phyloP scores from a whole-genome alignment of 1,140 invertebrate species.

The Carposina sasakii region DNA sequence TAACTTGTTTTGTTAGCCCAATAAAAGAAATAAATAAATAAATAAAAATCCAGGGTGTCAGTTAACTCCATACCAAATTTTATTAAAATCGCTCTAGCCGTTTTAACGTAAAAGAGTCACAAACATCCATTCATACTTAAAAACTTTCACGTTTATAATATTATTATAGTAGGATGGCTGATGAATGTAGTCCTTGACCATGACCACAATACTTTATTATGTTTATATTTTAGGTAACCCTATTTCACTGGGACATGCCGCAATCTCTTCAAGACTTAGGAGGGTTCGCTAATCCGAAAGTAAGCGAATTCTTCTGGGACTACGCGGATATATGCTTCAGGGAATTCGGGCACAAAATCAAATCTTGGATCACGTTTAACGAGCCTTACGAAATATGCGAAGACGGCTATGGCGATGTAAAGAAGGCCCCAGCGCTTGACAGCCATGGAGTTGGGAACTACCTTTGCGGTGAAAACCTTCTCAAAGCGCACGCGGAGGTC shows the following conservation, averaged over 20 bases:
- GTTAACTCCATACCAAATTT: no score
- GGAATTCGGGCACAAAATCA: slow-evolving; percentile 72
- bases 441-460: slow-evolving; percentile 72
- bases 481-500: slow-evolving; percentile 72
- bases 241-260: slow-evolving; percentile 72
- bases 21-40: no score
- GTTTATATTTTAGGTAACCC: slow-evolving; percentile 66
- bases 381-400: slow-evolving; percentile 73
- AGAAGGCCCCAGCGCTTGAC: slow-evolving; percentile 64
- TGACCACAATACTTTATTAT: no score
- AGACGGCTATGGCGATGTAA: slow-evolving; percentile 72
- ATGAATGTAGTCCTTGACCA: no score
- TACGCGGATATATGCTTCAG: slow-evolving; percentile 72
- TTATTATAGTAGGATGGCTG: no score
- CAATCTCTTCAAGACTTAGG: slow-evolving; percentile 69
- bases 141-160: no score
- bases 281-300: slow-evolving; percentile 66
- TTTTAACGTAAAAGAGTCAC: no score
- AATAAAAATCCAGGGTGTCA: no score
- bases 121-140: no score
- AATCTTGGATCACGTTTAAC: slow-evolving; percentile 75
- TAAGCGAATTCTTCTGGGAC: slow-evolving; percentile 72
- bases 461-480: slow-evolving; percentile 72
- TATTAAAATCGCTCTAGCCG: no score
- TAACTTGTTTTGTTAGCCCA: no score